Conservation (phyloP, 2,888 invertebrate genomes). For the Zygogramma bicolorata region DNA sequence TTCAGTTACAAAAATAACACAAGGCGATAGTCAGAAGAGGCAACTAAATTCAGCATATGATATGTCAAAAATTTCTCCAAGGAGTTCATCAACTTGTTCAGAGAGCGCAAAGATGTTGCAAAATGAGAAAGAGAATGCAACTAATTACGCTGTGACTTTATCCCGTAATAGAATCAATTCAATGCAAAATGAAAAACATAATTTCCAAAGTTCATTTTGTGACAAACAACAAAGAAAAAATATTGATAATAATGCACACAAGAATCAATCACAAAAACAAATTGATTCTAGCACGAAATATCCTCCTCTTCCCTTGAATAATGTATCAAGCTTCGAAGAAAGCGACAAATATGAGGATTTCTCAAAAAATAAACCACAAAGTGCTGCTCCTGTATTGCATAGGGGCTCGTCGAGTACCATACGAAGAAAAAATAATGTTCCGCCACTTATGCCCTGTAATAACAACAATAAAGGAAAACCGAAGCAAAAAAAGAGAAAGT, state of each 20-base stretch:
- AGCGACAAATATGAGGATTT: neutral
- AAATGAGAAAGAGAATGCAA: neutral
- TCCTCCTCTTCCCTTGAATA: neutral
- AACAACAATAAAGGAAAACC: slow-evolving; percentile 6
- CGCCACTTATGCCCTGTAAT: slow-evolving; percentile 15
- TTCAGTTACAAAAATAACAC: neutral
- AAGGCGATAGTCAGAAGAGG: neutral
- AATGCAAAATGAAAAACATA: neutral
- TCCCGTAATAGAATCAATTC: neutral
- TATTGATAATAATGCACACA: neutral
- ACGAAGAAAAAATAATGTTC: neutral
- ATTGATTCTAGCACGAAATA: neutral
- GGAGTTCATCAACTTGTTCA: neutral
- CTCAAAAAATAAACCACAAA: neutral
- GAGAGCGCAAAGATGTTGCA: neutral
- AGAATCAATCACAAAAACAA: neutral
- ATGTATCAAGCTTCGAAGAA: neutral
- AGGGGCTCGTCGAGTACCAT: neutral
- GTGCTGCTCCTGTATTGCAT: neutral
- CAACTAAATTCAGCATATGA: neutral
- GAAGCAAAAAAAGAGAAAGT: slow-evolving; percentile 32
- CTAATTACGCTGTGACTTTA: neutral
- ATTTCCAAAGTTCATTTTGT: neutral
- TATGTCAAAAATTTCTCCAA: neutral
- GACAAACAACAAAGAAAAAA: neutral